Evolutionary conservation across 2,888 invertebrate species (phyloP).

Genomic region (Linnaemya tessellans): DNA sequence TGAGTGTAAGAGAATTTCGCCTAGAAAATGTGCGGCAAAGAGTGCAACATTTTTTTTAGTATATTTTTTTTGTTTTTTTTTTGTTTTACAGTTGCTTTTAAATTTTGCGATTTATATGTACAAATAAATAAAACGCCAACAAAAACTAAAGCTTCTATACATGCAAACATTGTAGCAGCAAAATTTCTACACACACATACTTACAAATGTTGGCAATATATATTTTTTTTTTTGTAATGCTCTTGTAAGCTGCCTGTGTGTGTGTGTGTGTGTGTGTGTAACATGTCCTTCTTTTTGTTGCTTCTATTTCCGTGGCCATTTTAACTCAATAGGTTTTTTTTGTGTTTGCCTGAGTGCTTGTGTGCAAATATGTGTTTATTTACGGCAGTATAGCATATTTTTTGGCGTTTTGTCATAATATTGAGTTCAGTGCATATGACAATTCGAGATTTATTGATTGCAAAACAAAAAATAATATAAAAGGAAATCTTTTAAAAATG

Average conservation of each 20-base stretch:
- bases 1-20: background rate
- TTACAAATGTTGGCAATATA: too few relatives aligned
- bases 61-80: slow-evolving; percentile 10
- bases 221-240: background rate
- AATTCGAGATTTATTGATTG: slow-evolving; percentile 72
- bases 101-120: slow-evolving; percentile 70
- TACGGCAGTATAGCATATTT: slow-evolving; percentile 21
- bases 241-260: background rate
- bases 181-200: background rate
- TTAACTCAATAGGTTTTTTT: slow-evolving; percentile 36
- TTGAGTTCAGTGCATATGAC: slow-evolving; percentile 59
- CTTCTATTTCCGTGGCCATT: slow-evolving; percentile 10
- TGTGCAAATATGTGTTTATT: background rate
- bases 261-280: background rate
- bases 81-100: slow-evolving; percentile 39
- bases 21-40: background rate
- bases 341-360: slow-evolving; percentile 19
- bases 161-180: background rate
- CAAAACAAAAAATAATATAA: background rate
- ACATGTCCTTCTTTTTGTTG: slow-evolving; percentile 16
- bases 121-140: slow-evolving; percentile 29
- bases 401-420: slow-evolving; percentile 63
- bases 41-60: background rate
- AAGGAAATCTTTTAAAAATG: slow-evolving; percentile 50
- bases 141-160: slow-evolving; percentile 12